Evolutionary conservation across 2,113 vertebrate genomes (phyloP).

Genomic region (Oreochromis niloticus): DNA sequence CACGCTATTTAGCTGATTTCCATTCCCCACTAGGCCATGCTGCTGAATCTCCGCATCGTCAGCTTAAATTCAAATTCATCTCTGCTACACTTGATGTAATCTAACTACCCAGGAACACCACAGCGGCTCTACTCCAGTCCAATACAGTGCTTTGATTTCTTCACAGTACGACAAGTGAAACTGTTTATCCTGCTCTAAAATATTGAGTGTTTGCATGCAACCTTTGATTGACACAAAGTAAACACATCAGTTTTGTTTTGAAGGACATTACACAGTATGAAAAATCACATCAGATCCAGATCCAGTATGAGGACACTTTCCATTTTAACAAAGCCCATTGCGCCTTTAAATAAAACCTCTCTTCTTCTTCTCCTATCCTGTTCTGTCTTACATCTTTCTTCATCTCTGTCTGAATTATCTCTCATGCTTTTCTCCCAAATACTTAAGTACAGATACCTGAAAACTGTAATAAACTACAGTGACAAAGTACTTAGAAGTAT

Average conservation of each 20-base stretch:
- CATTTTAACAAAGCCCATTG: background rate
- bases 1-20: background rate
- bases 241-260: background rate
- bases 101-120: background rate
- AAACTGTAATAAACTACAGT: background rate
- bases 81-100: background rate
- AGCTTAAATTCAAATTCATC: background rate
- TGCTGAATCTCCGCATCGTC: background rate
- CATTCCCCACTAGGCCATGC: accelerated
- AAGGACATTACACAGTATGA: background rate
- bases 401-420: background rate
- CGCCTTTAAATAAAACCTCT: background rate
- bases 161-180: background rate
- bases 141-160: background rate
- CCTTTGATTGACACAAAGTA: background rate
- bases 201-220: background rate
- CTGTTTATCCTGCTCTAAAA: background rate
- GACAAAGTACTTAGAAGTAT: accelerated
- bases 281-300: background rate
- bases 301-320: background rate
- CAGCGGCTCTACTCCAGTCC: background rate
- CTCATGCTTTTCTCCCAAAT: background rate
- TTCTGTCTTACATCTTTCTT: background rate
- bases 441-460: background rate
- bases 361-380: background rate